Percentiles rank a stretch among this genome's conserved stretches.
phyloP scores from a whole-genome alignment of 2,113 vertebrate species.

The Perccottus glenii region DNA sequence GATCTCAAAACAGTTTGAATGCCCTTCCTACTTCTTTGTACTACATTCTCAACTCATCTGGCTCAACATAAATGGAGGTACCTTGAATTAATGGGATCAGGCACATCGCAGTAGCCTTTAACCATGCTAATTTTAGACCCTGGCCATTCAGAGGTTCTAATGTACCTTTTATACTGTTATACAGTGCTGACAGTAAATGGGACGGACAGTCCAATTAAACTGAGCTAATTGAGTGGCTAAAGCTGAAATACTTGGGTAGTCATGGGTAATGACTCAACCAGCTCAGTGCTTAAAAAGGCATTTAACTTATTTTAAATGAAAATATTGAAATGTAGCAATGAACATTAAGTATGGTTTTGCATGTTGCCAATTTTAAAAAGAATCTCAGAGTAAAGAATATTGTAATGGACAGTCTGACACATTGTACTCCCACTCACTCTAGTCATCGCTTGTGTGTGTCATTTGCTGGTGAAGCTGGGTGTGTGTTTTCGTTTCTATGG shows the following conservation, averaged over 20 bases:
- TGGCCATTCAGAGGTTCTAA: slow-evolving; percentile 13
- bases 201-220: slow-evolving; percentile 44
- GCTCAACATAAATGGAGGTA: slow-evolving; percentile 32
- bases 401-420: slow-evolving; percentile 30
- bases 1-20: slow-evolving; percentile 25
- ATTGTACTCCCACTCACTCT: slow-evolving; percentile 23
- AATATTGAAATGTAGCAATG: neutral
- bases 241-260: slow-evolving; percentile 42
- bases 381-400: neutral
- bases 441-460: slow-evolving; percentile 30
- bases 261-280: slow-evolving; percentile 2
- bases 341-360: neutral
- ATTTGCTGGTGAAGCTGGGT: slow-evolving; percentile 26
- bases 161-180: slow-evolving; percentile 4
- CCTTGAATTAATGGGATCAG: slow-evolving; percentile 69
- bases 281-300: neutral
- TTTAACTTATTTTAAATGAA: neutral
- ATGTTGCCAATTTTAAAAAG: neutral
- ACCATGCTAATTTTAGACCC: slow-evolving; percentile 57
- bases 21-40: neutral
- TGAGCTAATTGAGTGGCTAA: slow-evolving; percentile 42
- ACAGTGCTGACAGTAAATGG: slow-evolving; percentile 35
- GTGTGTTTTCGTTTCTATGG: slow-evolving; percentile 56
- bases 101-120: slow-evolving; percentile 40
- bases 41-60: slow-evolving; percentile 3